Base-by-base conservation (phyloP, 2,888 invertebrate species). In the Noctua fimbriata region DNA sequence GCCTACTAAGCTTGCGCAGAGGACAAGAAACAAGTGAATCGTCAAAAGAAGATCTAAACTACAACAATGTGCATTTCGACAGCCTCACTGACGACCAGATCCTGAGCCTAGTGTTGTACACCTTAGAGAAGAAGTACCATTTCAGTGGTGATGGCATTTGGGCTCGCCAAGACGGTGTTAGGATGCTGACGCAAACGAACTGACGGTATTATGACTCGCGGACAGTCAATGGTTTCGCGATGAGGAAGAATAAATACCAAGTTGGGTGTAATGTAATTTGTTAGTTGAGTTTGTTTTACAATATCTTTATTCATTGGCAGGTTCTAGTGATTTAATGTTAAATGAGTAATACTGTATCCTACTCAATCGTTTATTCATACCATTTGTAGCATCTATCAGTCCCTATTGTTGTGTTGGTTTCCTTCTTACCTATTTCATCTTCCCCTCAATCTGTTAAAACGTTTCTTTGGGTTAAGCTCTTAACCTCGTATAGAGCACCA, bases 141-240 rank as follows among this genome's bases (percentile, higher is more conserved):
- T 98, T 98, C 90, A 98, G 97, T 24, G 98, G 98, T 0, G 98
- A 98, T 90, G 98, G 98, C 0, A 97, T 98, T 65, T 98, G 98
- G 98, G 85, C 91, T 24, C 91, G 90, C 18, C 90, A 92, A 24
- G 95, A 95, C 32, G 91, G 90, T 0, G 63, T 84, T 9, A 95
- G 90, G 79, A 75, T 83, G 0, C 93, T 93, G 0, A 74, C 88
- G 5, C 89, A 89, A 49, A 76, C 81, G 28, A 78, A 76, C 49
- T 84, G 72, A 87, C 69, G n/a, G 21, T 44, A 63, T 69, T 49
- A 14, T 21, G 21, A 28, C 9, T 36, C 63, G 44, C 55, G 49
- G 41, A 18, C 0, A 6, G 4, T 28, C 4, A 36, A 52, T 32
- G 41, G 18, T 44, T 44, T n/a, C 66, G 47, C 69, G 55, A 32